Base-by-base conservation (phyloP, 2,797 vertebrate species). In the Gambusia yucatana region DNA sequence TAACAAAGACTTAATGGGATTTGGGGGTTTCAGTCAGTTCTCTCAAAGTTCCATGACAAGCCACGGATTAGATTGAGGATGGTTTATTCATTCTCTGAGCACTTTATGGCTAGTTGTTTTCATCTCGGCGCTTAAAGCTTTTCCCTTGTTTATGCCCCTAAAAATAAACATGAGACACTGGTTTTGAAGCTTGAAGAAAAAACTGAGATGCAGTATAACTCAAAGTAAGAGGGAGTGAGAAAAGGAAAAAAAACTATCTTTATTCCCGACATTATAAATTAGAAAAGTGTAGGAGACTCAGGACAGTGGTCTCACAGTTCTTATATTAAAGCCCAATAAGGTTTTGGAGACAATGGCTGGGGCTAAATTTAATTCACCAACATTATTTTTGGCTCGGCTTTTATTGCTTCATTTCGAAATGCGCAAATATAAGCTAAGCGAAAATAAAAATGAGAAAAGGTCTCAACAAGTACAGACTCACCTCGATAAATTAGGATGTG, bases 1-100 rank as follows among this genome's bases (percentile, higher is more conserved):
- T 80, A 72, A 91, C 91, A 95, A 94, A 93, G 93, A 84, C 94
- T 93, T 94, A 96, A 96, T 96, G 94, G 94, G 93, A 96, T 95
- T 95, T 95, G 89, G 94, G 86, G 94, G 90, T 94, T 94, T 92
- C 84, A 81, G 85, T 80, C 87, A 91, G 89, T 93, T 92, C 77
- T 91, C 89, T 76, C 67, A 84, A 84, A 88, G 90, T 92, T 94
- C 88, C 83, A 86, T 91, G 88, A 91, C 84, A 87, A 91, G 89
- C 88, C 86, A 88, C 78, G 77, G 89, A 91, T 94, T 92, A 93
- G 88, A 94, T 89, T 91, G 84, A 89, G 87, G 93, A 95, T 93
- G 90, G 90, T 90, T 91, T 93, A 93, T 93, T 93, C 92, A 92
- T 89, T 89, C 89, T 94, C 78, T 43, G 85, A 92, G 90, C 92